Conservation (phyloP, 2,113 vertebrate genomes). For the Vulpes ferrilata region DNA sequence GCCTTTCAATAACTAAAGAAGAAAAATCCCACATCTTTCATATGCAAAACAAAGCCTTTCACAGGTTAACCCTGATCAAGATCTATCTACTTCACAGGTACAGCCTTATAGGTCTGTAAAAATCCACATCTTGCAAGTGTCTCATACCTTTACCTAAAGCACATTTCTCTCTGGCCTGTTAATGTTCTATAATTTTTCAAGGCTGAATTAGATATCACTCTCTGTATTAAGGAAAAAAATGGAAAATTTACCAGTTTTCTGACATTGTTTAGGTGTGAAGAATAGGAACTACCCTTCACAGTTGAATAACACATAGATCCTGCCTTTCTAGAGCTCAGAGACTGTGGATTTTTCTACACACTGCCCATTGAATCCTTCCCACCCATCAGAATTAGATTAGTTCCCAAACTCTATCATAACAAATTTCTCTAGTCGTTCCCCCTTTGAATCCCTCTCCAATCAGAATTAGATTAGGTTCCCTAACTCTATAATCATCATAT, state of each 20-base stretch:
- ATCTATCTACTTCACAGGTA: neutral
- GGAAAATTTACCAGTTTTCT: neutral
- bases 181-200: neutral
- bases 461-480: neutral
- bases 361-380: neutral
- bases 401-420: neutral
- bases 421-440: neutral
- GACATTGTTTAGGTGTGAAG: neutral
- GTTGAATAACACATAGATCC: neutral
- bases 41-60: neutral
- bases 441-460: neutral
- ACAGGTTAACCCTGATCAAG: neutral
- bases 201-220: neutral
- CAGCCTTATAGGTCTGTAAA: neutral
- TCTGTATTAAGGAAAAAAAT: neutral
- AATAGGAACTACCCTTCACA: too few species aligned
- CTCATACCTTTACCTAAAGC: neutral
- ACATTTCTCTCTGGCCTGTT: neutral
- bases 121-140: neutral
- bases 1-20: neutral
- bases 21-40: neutral
- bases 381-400: neutral
- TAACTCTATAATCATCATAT: neutral
- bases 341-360: rapidly evolving
- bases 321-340: neutral